Conservation (phyloP, 2,797 vertebrate genomes). For the Adrianichthys oophorus region DNA sequence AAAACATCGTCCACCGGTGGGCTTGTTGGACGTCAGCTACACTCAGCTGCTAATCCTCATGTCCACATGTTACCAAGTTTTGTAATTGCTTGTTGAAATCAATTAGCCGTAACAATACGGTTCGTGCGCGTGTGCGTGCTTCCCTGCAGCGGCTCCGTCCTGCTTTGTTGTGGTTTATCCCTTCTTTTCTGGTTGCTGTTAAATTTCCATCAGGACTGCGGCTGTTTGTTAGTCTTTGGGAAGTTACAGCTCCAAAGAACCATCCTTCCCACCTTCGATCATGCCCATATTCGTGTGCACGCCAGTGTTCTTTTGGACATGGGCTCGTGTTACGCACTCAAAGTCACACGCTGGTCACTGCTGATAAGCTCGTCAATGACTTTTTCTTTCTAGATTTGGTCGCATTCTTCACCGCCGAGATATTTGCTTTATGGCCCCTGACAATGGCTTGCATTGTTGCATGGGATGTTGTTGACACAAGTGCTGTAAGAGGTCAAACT, state of each 20-base stretch:
- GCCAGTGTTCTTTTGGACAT: slow-evolving; percentile 9
- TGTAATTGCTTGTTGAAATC: slow-evolving; percentile 57
- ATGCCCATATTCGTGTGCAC: slow-evolving; percentile 26
- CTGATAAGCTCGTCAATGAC: slow-evolving; percentile 1
- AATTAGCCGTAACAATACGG: slow-evolving; percentile 35
- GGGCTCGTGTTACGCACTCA: slow-evolving; percentile 4
- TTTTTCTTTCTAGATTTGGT: slow-evolving; percentile 10
- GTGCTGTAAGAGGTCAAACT: slow-evolving; percentile 64
- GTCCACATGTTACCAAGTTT: slow-evolving; percentile 2
- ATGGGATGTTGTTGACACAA: slow-evolving; percentile 55
- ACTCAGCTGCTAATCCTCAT: slow-evolving; percentile 11
- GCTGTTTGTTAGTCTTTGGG: slow-evolving; percentile 47
- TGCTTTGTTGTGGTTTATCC: slow-evolving; percentile 55
- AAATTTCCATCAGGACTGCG: slow-evolving; percentile 45
- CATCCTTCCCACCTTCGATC: slow-evolving; percentile 29
- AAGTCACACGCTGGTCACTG: slow-evolving; percentile 1
- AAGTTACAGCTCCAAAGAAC: slow-evolving; percentile 39
- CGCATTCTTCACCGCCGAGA: slow-evolving; percentile 1
- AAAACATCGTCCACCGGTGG: slow-evolving; percentile 9
- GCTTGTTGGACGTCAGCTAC: slow-evolving; percentile 4
- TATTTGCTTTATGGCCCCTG: slow-evolving; percentile 32
- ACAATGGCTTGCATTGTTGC: slow-evolving; percentile 43
- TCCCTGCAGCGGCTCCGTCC: slow-evolving; percentile 10
- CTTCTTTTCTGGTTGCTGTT: slow-evolving; percentile 38
- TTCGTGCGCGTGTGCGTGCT: slow-evolving; percentile 10